Conservation (phyloP, 2,888 invertebrate species). For the Minunthozetes semirufus region DNA sequence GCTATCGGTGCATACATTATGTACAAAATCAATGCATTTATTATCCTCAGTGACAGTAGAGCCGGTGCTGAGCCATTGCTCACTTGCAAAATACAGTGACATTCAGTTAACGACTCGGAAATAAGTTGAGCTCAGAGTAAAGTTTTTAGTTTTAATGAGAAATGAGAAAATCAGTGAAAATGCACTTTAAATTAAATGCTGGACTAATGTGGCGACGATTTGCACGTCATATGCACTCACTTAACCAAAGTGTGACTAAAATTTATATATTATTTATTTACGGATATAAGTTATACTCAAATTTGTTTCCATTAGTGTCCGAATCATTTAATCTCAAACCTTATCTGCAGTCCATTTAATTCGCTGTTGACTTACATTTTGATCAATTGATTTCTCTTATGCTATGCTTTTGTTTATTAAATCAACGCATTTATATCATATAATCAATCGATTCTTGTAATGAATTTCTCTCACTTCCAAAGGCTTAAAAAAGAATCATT, state of each 20-base stretch:
- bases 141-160: neutral
- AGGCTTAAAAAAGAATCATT: too few relatives aligned
- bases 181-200: slow-evolving; percentile 16
- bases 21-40: slow-evolving; percentile 24
- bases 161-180: too few relatives aligned
- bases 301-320: slow-evolving; percentile 9
- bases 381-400: neutral
- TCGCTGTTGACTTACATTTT: neutral
- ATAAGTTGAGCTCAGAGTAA: neutral
- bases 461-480: too few relatives aligned
- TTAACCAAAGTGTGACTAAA: slow-evolving; percentile 20
- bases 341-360: neutral
- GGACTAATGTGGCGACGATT: slow-evolving; percentile 17
- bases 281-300: neutral
- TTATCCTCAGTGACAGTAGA: neutral
- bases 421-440: too few relatives aligned
- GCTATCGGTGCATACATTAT: slow-evolving; percentile 25
- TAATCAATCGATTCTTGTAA: too few relatives aligned
- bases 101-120: slow-evolving; percentile 8
- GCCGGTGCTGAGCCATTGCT: neutral
- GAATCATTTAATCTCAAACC: neutral
- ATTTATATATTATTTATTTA: slow-evolving; percentile 6
- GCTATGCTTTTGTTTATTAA: neutral
- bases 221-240: slow-evolving; percentile 26
- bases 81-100: neutral